Conservation (phyloP, 2,797 vertebrate genomes). For the Pachyuromys duprasi region DNA sequence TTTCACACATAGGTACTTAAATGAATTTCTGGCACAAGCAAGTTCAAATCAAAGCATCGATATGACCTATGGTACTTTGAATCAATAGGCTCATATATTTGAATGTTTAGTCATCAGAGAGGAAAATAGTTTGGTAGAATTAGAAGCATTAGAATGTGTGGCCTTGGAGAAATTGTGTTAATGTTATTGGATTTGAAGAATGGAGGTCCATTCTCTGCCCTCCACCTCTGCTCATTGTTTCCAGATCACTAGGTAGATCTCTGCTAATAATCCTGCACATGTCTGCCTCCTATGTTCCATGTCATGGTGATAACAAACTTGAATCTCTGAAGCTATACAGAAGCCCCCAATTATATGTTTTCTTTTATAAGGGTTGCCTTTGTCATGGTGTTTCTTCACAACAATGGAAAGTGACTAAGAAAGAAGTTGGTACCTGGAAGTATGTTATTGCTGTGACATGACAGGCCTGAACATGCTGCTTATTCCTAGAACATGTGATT, state of each 20-base stretch:
- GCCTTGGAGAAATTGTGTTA: background rate
- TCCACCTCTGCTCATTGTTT: no score
- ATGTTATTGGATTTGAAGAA: background rate
- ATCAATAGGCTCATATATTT: background rate
- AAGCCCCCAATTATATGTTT: background rate
- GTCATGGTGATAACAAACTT: background rate
- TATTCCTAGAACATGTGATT: background rate
- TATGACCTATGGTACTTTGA: background rate
- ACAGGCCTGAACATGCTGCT: no score
- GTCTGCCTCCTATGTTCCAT: background rate
- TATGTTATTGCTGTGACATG: no score
- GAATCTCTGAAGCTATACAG: background rate
- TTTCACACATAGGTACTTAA: background rate
- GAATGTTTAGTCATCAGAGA: background rate
- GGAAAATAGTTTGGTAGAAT: background rate
- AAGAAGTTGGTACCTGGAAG: no score
- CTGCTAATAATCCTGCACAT: background rate
- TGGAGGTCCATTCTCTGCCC: no score
- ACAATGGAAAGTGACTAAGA: no score
- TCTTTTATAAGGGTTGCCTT: background rate
- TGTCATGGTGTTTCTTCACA: background rate
- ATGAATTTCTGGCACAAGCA: background rate
- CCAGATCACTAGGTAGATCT: no score
- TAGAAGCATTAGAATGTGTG: background rate
- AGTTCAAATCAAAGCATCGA: background rate